phyloP scores from a whole-genome alignment of 2,888 invertebrate species.

The Allophyes oxyacanthae region DNA sequence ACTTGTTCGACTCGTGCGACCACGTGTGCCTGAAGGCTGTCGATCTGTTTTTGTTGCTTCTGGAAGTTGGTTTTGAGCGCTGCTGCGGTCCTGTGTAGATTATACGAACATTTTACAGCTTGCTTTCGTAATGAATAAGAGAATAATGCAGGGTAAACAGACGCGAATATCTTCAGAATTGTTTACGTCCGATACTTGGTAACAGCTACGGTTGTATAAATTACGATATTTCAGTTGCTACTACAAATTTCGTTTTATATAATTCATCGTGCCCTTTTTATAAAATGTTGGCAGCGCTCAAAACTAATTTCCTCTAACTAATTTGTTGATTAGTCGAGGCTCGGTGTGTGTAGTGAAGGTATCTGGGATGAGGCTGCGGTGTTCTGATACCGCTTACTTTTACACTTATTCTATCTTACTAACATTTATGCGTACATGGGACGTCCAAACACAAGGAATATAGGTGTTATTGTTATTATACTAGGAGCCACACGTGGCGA shows the following conservation, averaged over 20 bases:
- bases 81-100: neutral
- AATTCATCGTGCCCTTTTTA: no score
- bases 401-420: conserved; percentile 14
- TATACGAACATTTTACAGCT: neutral
- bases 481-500: conserved; percentile 1
- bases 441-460: conserved; percentile 33
- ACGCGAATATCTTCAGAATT: no score
- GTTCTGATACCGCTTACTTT: conserved; percentile 15
- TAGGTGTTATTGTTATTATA: conserved; percentile 2
- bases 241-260: no score
- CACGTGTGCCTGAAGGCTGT: neutral
- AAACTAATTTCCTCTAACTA: conserved; percentile 25
- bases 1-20: neutral
- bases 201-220: no score
- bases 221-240: no score
- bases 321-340: conserved; percentile 42
- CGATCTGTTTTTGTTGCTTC: conserved; percentile 2
- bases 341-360: conserved; percentile 39
- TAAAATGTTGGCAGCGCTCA: conserved; percentile 35
- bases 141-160: no score
- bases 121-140: no score
- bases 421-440: conserved; percentile 12
- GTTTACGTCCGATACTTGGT: no score
- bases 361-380: conserved; percentile 35
- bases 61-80: conserved; percentile 1